phyloP scores from a whole-genome alignment of 1,140 invertebrate genomes.

The Orius laevigatus region DNA sequence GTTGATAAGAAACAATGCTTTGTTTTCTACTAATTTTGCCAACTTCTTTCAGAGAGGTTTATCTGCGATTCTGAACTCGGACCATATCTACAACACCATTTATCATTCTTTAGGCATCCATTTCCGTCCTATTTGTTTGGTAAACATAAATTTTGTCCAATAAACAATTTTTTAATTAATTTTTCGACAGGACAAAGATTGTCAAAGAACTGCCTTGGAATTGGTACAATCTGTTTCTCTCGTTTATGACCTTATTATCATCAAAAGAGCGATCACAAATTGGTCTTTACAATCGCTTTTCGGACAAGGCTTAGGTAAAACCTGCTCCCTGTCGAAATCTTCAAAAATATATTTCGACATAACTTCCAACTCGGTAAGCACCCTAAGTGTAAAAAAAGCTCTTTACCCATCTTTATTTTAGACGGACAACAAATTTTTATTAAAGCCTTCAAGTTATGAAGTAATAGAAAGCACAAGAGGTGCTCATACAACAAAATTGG shows the following conservation, averaged over 20 bases:
- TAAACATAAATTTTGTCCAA: constrained; percentile 21
- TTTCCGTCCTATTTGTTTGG: constrained; percentile 60
- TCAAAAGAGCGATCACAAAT: constrained; percentile 39
- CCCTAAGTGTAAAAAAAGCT: too few species aligned
- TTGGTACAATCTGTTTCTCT: constrained; percentile 68
- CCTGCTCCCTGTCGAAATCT: constrained; percentile 58
- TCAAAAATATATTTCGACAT: constrained; percentile 73
- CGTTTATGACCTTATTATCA: constrained; percentile 62
- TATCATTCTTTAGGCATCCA: constrained; percentile 84
- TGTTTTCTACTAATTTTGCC: too few species aligned
- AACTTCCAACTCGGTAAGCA: constrained; percentile 34
- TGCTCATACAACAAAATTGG: constrained; percentile 43
- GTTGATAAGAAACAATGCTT: too few species aligned
- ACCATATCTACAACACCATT: constrained; percentile 78
- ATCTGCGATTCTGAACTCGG: constrained; percentile 74
- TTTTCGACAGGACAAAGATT: constrained; percentile 36
- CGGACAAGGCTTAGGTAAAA: constrained; percentile 57
- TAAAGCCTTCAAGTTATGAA: constrained; percentile 37
- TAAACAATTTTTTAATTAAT: constrained; percentile 13
- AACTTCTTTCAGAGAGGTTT: constrained; percentile 52
- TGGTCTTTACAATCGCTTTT: constrained; percentile 80
- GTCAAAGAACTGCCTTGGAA: constrained; percentile 49
- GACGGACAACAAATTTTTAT: constrained; percentile 22
- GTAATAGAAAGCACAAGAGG: constrained; percentile 42
- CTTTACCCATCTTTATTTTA: constrained; percentile 11